phyloP scores from a whole-genome alignment of 2,113 vertebrate species.

The Nycticebus coucang region DNA sequence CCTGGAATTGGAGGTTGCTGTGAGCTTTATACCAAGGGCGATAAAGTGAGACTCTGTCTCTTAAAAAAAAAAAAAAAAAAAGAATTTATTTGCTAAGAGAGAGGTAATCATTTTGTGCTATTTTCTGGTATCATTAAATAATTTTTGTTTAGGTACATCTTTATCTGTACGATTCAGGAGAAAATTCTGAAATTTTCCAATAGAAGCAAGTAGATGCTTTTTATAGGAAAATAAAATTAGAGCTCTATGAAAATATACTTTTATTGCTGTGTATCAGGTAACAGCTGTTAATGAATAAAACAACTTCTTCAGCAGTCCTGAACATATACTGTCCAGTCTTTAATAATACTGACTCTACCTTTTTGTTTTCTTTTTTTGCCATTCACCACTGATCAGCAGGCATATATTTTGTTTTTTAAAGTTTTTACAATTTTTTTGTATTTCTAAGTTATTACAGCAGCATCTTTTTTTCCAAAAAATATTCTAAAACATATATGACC shows the following conservation, averaged over 20 bases:
- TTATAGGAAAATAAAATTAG: conserved; percentile 41
- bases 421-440: background rate
- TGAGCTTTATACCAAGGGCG: no score
- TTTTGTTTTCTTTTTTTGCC: background rate
- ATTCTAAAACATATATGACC: background rate
- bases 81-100: conserved; percentile 24
- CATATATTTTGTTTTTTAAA: background rate
- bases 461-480: background rate
- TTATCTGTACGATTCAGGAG: background rate
- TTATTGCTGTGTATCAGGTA: background rate
- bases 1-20: no score
- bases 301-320: conserved; percentile 9
- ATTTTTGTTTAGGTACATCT: conserved; percentile 20
- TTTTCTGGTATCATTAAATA: conserved; percentile 42
- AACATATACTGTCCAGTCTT: background rate
- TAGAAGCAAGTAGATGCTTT: background rate
- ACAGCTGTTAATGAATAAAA: conserved; percentile 17
- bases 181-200: conserved; percentile 18
- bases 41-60: no score
- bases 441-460: background rate
- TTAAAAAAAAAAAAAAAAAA: no score
- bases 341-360: background rate
- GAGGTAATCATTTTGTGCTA: background rate
- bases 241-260: conserved; percentile 8
- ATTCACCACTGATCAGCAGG: no score